Conservation (phyloP, 1,140 invertebrate genomes). For the Dendrolimus punctatus region DNA sequence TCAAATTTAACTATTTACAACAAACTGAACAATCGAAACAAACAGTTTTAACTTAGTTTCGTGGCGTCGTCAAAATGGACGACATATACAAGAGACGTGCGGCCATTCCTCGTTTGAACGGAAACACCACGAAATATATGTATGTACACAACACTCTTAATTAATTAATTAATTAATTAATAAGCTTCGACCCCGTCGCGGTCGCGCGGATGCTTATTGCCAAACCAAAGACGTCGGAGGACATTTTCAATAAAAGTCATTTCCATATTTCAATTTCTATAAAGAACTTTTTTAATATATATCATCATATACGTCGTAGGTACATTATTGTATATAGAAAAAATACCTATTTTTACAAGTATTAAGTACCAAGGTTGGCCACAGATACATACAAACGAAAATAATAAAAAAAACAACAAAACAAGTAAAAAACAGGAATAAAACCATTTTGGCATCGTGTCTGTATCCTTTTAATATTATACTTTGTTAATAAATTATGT, state of each 20-base stretch:
- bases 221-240: conserved; percentile 10
- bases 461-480: conserved; percentile 52
- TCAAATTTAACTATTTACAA: conserved; percentile 13
- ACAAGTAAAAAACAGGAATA: conserved; percentile 69
- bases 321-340: conserved; percentile 69
- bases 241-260: conserved; percentile 48
- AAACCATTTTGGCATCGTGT: conserved; percentile 70
- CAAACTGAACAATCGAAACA: background rate
- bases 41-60: too few relatives aligned
- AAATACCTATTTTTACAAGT: conserved; percentile 67
- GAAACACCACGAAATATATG: too few relatives aligned
- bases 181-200: too few relatives aligned
- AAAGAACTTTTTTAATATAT: conserved; percentile 65
- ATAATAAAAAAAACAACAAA: conserved; percentile 57
- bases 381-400: conserved; percentile 69
- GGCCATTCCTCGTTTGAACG: too few relatives aligned
- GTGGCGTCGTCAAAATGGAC: too few relatives aligned
- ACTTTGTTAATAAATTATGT: conserved; percentile 56
- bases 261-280: conserved; percentile 56
- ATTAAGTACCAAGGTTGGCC: conserved; percentile 68
- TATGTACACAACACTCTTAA: too few relatives aligned
- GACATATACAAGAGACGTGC: too few relatives aligned
- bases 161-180: too few relatives aligned
- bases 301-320: conserved; percentile 61
- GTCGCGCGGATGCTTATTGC: too few relatives aligned